phyloP scores from a whole-genome alignment of 2,888 invertebrate species.

The Cantharis flavilabris region DNA sequence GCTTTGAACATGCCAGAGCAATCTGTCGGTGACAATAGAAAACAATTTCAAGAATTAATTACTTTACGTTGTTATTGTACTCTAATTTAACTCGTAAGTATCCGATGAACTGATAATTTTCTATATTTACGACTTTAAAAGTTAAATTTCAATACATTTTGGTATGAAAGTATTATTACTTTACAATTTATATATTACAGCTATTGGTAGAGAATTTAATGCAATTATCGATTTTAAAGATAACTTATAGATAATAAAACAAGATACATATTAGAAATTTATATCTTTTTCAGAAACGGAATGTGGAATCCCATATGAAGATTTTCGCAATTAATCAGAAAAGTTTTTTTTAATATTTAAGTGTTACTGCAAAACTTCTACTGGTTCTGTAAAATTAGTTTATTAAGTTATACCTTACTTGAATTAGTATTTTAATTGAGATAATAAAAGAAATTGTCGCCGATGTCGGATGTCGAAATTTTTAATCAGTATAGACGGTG shows the following conservation, averaged over 20 bases:
- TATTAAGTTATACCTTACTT: not conserved
- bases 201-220: not conserved
- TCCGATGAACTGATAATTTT: not conserved
- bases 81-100: not conserved
- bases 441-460: not conserved
- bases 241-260: not conserved
- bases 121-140: not conserved
- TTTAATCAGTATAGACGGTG: not conserved
- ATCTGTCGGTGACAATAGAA: conserved; percentile 49
- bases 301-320: too few species aligned
- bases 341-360: too few species aligned
- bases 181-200: not conserved
- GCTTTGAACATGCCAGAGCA: conserved; percentile 46
- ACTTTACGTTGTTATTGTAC: not conserved
- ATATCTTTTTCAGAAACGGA: not conserved
- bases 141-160: not conserved
- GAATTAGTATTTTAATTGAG: not conserved
- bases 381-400: not conserved
- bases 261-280: not conserved
- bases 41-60: conserved; percentile 35
- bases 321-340: too few species aligned
- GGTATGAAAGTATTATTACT: not conserved
- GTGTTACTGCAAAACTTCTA: not conserved
- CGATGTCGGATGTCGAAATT: not conserved
- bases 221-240: not conserved